These are phyloP conservation scores for Lethenteron camtschaticum DNA, from an alignment of 2,113 vertebrate species.

Conservation along the genomic window DNA sequence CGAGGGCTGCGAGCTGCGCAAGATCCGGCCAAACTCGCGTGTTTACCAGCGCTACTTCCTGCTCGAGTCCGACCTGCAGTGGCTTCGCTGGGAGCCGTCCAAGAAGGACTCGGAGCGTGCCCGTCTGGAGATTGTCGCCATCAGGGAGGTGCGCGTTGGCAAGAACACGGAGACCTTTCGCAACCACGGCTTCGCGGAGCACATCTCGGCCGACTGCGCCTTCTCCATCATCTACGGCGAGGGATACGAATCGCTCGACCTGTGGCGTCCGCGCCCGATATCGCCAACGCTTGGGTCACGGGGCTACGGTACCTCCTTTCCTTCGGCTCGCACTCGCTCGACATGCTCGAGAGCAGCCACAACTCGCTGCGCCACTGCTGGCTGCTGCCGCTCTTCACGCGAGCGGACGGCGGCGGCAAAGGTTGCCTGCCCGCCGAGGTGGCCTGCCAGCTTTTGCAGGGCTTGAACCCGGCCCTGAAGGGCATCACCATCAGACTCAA, in stretches of 20 bases:
- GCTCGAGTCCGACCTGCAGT: conserved; percentile 61
- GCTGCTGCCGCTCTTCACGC: conserved; percentile 32
- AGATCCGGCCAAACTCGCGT: conserved; percentile 71
- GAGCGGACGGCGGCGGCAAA: conserved; percentile 14
- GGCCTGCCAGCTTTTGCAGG: conserved; percentile 70
- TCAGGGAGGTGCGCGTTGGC: conserved; percentile 73
- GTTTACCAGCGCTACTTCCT: conserved; percentile 90
- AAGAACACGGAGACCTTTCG: conserved; percentile 93
- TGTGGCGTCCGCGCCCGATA: conserved; percentile 80
- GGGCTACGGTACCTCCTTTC: conserved; percentile 74
- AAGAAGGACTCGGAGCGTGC: conserved; percentile 85
- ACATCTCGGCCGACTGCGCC: conserved; percentile 74
- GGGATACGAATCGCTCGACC: conserved; percentile 80
- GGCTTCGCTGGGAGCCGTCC: conserved; percentile 87
- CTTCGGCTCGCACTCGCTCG: conserved; percentile 45
- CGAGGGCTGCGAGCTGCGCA: conserved; percentile 83
- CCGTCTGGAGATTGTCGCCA: conserved; percentile 54
- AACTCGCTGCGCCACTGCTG: conserved; percentile 20
- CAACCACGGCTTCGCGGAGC: conserved; percentile 63
- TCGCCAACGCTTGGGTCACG: conserved; percentile 95
- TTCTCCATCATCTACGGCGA: conserved; percentile 81
- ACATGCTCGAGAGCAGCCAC: conserved; percentile 40
- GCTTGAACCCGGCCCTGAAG: conserved; percentile 72
- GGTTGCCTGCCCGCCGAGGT: conserved; percentile 10
- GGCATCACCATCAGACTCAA: conserved; percentile 78